Percentiles rank a stretch among this genome's conserved stretches.
Conservation (phyloP, 2,888 invertebrate genomes). For the Copidosoma aretas region DNA sequence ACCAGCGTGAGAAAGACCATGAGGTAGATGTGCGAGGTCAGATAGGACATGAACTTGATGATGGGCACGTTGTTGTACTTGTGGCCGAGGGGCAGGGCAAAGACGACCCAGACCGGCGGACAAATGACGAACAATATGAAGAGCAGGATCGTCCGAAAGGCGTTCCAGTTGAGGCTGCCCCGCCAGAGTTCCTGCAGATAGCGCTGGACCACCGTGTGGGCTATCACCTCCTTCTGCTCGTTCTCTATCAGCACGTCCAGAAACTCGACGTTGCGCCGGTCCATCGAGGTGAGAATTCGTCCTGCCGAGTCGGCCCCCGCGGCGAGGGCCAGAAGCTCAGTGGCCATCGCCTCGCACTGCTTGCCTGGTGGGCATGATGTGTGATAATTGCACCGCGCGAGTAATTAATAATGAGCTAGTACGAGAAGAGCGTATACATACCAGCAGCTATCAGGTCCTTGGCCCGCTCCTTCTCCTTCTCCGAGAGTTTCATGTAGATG, state of each 20-base stretch:
- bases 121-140: constrained; percentile 91
- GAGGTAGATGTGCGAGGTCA: constrained; percentile 97
- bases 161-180: constrained; percentile 95
- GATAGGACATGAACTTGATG: constrained; percentile 99
- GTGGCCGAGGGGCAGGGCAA: constrained; percentile 93
- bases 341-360: constrained; percentile 97
- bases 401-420: not conserved
- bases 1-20: constrained; percentile 91
- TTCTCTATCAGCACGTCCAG: constrained; percentile 97
- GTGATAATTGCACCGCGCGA: not conserved
- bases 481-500: constrained; percentile 85
- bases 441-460: constrained; percentile 95
- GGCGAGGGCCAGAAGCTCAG: constrained; percentile 90
- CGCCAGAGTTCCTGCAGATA: constrained; percentile 98
- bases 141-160: constrained; percentile 91
- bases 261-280: constrained; percentile 92
- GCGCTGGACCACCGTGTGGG: constrained; percentile 96
- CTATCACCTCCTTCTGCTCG: constrained; percentile 97
- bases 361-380: constrained; percentile 61
- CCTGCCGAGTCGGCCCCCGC: constrained; percentile 95
- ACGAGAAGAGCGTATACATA: not conserved
- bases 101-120: constrained; percentile 95
- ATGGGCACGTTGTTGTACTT: constrained; percentile 98
- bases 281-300: constrained; percentile 91
- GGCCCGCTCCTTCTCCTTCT: constrained; percentile 97